Base-by-base conservation (phyloP, 1,140 invertebrate genomes). In the Apis cerana region DNA sequence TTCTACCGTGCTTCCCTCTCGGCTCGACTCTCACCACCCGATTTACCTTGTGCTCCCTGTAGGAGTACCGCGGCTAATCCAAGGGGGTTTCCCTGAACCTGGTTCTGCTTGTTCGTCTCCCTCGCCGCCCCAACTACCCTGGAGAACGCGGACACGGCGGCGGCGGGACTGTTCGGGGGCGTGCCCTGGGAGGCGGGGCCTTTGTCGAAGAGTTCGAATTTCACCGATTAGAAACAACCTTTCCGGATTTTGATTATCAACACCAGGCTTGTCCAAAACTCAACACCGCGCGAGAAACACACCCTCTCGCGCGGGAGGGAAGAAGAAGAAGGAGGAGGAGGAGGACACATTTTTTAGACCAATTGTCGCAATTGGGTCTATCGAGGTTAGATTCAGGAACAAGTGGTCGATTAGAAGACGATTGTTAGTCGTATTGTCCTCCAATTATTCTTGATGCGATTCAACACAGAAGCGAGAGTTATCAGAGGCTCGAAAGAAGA, bases 11-110 rank as follows among this genome's bases (percentile, higher is more conserved):
- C 82, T 74, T 79, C 33, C 70, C 48, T 62, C 74, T 59, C 50
- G 27, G 33, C 19, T 8, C 58, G 48, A 12, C 23, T 62, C 64
- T 50, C 58, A 80, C 52, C 74, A 54, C n/a, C 75, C 27, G 68
- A 43, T 79, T 93, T 94, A 94, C 94, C 94, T 94, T 94, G 93
- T 74, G 92, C 92, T 75, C 93, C 92, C 86, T 94, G 94, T 59
- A 94, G 90, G 75, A 94, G 91, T 62, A 93, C 93, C 77, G 94
- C 93, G 88, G 93, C 92, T 78, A 94, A 89, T 88, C 94, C 93
- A 64, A 94, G 92, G 54, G 92, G 91, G 87, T 91, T 93, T 64
- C 88, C 89, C 67, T 84, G 83, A 54, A 78, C 54, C 83, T 87
- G 89, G 86, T 85, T 88, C 75, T 88, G 91, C 88, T 92, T 93